phyloP scores from a whole-genome alignment of 1,140 invertebrate genomes.

The Papilio polytes region DNA sequence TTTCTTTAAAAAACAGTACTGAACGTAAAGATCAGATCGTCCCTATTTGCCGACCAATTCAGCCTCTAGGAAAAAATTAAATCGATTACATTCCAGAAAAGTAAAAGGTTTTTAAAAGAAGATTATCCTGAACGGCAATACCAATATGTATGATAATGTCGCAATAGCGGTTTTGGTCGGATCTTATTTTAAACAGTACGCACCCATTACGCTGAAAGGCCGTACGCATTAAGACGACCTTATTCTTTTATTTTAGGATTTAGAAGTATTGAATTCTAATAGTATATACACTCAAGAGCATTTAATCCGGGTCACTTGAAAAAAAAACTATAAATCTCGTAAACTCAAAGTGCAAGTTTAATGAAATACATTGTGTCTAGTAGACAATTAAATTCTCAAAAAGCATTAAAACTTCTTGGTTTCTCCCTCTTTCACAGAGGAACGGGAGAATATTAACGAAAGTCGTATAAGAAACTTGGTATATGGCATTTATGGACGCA shows the following conservation, averaged over 20 bases:
- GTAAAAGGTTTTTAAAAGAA: conserved; percentile 23
- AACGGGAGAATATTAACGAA: too few species aligned
- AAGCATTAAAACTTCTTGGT: too few species aligned
- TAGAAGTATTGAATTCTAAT: not conserved
- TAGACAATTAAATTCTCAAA: too few species aligned
- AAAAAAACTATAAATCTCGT: too few species aligned
- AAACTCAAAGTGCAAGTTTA: too few species aligned
- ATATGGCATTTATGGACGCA: too few species aligned
- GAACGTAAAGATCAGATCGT: too few species aligned
- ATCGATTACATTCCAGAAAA: conserved; percentile 22
- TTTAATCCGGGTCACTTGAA: too few species aligned
- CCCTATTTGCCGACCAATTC: not conserved
- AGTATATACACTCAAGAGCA: not conserved
- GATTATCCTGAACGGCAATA: not conserved
- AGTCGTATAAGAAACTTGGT: too few species aligned
- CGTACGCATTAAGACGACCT: not conserved
- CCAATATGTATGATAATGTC: conserved; percentile 34
- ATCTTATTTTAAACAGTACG: conserved; percentile 15
- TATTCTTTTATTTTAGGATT: not conserved
- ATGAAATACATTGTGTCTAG: too few species aligned
- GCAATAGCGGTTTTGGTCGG: conserved; percentile 16
- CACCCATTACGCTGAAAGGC: conserved; percentile 1
- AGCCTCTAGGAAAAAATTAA: not conserved
- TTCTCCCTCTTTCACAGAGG: too few species aligned
- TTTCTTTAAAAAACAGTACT: too few species aligned